Evolutionary conservation across 2,797 vertebrate species (phyloP).

Genomic region (Zalophus californianus): DNA sequence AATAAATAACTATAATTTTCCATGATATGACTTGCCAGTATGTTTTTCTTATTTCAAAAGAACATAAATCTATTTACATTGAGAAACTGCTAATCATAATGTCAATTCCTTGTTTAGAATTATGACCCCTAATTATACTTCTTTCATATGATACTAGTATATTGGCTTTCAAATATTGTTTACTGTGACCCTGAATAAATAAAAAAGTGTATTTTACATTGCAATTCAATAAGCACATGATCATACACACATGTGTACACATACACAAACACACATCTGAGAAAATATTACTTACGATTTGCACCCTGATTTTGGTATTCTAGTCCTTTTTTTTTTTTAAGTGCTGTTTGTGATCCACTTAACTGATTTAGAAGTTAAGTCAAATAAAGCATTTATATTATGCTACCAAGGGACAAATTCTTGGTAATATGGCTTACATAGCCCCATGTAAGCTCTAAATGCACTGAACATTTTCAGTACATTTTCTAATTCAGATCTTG

Average conservation of each 20-base stretch:
- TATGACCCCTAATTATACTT: not conserved
- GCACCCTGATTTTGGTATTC: not conserved
- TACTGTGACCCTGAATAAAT: not conserved
- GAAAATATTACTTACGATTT: not conserved
- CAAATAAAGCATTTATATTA: not conserved
- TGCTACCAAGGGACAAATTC: not conserved
- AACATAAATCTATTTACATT: not conserved
- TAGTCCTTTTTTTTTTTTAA: not conserved
- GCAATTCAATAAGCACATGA: not conserved
- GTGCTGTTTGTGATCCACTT: not conserved
- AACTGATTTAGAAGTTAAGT: not conserved
- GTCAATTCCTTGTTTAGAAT: not conserved
- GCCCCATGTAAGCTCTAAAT: not conserved
- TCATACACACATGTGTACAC: not conserved
- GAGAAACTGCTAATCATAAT: not conserved
- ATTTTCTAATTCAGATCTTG: constrained; percentile 33
- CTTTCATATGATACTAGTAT: not conserved
- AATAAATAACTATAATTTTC: not conserved
- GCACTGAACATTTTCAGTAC: not conserved
- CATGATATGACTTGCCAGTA: not conserved
- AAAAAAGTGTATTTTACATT: not conserved
- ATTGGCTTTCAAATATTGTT: not conserved
- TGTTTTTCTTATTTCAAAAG: not conserved
- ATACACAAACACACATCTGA: not conserved
- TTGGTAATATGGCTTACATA: not conserved